Evolutionary conservation across 2,888 invertebrate genomes (phyloP), one percentile per base, ranked within the genome.

Genomic region (Drosophila mettleri): DNA sequence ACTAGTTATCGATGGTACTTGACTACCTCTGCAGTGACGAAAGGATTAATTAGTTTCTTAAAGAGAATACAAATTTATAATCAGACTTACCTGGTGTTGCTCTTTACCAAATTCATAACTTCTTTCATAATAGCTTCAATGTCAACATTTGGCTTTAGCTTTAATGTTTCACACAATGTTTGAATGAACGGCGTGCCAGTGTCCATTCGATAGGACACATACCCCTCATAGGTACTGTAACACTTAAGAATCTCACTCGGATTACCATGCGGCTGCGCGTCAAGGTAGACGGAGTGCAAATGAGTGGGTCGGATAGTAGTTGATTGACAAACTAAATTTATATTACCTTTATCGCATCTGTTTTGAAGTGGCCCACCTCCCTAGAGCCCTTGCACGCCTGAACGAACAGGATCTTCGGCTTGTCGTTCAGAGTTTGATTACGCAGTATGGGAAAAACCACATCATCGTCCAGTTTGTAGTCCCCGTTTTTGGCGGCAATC

Each of bases 181-280:
- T 91, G 89, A 57, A 92, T 92, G 41, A 92, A 92, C 9, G 91
- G 80, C 12, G 92, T 90, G 12, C 92, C 92, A 18, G 78, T 78
- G 3, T 86, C 78, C 3, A 86, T 78, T 29, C 92, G 91, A 82
- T 88, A 92, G 5, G 92, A 89, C 0, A 91, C 91, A 63, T 90
- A 92, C 10, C 92, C 92, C 69, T 92, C 92, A 58, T 89, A 92
- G 39, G 91, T 92, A 66, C 92, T 92, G 45, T 92, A 92, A 48
- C 90, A 92, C 66, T 92, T 92, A 1, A 91, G 74, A 51, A 92
- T 91, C 70, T 92, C 91, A 62, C 81, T 81, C 2, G 92, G 91
- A 34, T 74, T 60, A 18, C 90, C 90, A 45, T 72, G 73, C 3
- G 90, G 88, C 59, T 86, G 29, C 8, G 2, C 22, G 22, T 12